Percentiles rank a stretch among this genome's conserved stretches.
Evolutionary conservation across 1,140 invertebrate species (phyloP).

Genomic region (Littorina saxatilis): DNA sequence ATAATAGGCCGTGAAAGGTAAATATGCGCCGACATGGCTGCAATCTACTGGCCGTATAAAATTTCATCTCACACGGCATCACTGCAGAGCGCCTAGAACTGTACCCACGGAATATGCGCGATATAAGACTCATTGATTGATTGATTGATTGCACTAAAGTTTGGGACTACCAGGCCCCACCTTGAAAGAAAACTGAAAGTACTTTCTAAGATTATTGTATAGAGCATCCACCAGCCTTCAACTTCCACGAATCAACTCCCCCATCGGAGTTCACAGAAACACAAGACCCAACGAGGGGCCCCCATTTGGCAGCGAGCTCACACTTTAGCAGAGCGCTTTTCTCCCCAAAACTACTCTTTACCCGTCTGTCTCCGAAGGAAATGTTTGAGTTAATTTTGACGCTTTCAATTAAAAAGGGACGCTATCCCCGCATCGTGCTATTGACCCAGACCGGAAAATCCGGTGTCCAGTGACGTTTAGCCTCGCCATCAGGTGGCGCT

Average conservation of each 20-base stretch:
- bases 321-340: constrained; percentile 10
- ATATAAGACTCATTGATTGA: too few relatives aligned
- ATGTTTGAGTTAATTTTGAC: constrained; percentile 41
- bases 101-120: too few relatives aligned
- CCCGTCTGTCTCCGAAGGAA: constrained; percentile 25
- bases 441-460: constrained; percentile 39
- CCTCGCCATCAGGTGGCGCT: constrained; percentile 36
- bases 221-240: neutral
- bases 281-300: neutral
- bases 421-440: constrained; percentile 13
- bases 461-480: constrained; percentile 30
- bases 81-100: too few relatives aligned
- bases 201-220: neutral
- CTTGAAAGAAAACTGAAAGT: too few relatives aligned
- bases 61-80: too few relatives aligned
- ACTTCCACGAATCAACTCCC: neutral
- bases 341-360: constrained; percentile 11
- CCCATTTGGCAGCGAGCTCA: constrained; percentile 23
- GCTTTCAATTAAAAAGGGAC: constrained; percentile 37
- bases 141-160: too few relatives aligned
- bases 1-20: too few relatives aligned
- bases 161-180: too few relatives aligned
- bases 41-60: too few relatives aligned
- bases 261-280: neutral
- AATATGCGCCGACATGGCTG: too few relatives aligned